Evolutionary conservation across 2,113 vertebrate genomes (phyloP), one percentile per base, ranked within the genome.

Genomic region (Perccottus glenii): DNA sequence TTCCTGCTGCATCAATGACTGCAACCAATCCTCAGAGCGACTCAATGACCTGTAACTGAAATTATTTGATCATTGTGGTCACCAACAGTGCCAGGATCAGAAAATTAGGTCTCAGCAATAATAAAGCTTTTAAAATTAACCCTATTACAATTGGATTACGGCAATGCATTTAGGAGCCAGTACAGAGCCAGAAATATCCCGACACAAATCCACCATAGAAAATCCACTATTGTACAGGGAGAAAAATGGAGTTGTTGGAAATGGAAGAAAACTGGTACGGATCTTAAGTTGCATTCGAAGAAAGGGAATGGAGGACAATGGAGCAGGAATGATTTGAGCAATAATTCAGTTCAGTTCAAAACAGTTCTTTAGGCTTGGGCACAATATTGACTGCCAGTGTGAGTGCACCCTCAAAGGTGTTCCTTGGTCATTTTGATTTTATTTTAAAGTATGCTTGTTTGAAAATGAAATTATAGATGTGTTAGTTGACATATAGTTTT

Each of bases 91-190:
- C 86, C 81, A 77, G 73, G 80, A 87, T 87, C 67, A 65, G 75
- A 88, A 91, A 91, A 89, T 88, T 67, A 85, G 82, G 88, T 87
- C 85, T 90, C 88, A 86, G 87, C 81, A 75, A 87, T 88, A 90
- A 92, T 89, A 88, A 85, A 88, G 85, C 85, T 77, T 90, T 87
- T 85, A 87, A 88, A 91, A 90, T 90, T 82, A 87, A 87, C 71
- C 66, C 83, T 83, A 87, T 88, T 81, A 87, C 85, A 90, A 90
- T 90, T 88, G 83, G 91, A 90, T 85, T 89, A 88, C 71, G 75
- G 83, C 66, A 60, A 77, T 64, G 78, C 75, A 74, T 60, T 63
- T 35, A 81, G 80, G 86, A 87, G 78, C 71, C 80, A 57, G 85
- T 55, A 42, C 65, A 63, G 73, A 77, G 70, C 73, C 75, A 12